These are phyloP conservation scores for Drosophila seguyi DNA, from an alignment of 1,140 invertebrate genomes.

Conservation along the genomic window DNA sequence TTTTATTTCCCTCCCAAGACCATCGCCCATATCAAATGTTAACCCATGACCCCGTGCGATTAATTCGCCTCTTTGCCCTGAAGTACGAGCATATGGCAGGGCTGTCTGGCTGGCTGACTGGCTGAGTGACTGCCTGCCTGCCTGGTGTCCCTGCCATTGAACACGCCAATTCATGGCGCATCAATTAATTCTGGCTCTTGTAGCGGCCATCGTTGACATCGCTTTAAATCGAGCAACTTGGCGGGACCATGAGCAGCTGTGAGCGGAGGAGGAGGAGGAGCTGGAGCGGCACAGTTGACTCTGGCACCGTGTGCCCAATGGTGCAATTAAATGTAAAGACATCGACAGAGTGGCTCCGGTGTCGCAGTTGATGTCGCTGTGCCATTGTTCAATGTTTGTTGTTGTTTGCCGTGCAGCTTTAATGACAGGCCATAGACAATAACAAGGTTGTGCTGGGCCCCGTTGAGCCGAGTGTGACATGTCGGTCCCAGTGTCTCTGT, in stretches of 20 bases:
- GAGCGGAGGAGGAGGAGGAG: neutral
- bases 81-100: neutral
- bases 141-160: conserved; percentile 36
- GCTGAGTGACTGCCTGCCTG: neutral
- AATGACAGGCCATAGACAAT: conserved; percentile 61
- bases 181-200: conserved; percentile 39
- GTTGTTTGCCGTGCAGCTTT: conserved; percentile 31
- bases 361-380: conserved; percentile 29
- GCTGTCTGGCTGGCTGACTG: neutral
- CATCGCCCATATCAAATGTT: conserved; percentile 16
- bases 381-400: conserved; percentile 40
- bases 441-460: conserved; percentile 48
- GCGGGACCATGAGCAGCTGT: neutral
- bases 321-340: conserved; percentile 63
- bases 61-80: conserved; percentile 15
- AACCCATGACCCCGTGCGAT: conserved; percentile 9
- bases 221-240: conserved; percentile 26
- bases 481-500: conserved; percentile 9
- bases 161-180: conserved; percentile 30
- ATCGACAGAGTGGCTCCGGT: conserved; percentile 36
- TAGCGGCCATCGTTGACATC: conserved; percentile 31
- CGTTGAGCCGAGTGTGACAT: conserved; percentile 42
- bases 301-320: conserved; percentile 48
- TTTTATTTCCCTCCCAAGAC: conserved; percentile 18
- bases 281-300: conserved; percentile 25